A percentile compares a stretch with the other conserved stretches of the same genome.
Conservation (phyloP, 2,113 vertebrate species). For the Zosterops hypoxanthus region DNA sequence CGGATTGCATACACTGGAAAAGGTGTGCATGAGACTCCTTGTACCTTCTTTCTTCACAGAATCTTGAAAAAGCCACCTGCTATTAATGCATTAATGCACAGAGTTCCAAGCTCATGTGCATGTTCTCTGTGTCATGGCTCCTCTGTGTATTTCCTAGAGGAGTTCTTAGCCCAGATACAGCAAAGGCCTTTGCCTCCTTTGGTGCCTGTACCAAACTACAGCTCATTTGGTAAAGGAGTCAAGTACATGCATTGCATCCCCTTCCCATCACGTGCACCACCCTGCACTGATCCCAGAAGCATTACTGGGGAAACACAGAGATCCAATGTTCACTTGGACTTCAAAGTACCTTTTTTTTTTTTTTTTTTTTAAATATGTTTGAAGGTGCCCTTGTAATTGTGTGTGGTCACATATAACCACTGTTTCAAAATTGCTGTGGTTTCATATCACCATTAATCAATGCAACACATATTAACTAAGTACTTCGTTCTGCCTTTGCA, state of each 20-base stretch:
- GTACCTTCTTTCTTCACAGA: not conserved
- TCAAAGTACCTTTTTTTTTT: not conserved
- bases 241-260: not conserved
- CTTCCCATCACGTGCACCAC: not conserved
- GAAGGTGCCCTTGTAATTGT: slow-evolving; percentile 65
- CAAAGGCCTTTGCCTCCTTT: not conserved
- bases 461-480: slow-evolving; percentile 74
- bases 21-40: not conserved
- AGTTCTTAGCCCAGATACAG: not conserved
- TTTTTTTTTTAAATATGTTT: not conserved
- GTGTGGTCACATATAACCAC: not conserved
- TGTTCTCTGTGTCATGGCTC: not conserved
- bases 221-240: not conserved
- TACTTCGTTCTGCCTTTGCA: slow-evolving; percentile 52
- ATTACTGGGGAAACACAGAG: not conserved
- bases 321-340: not conserved
- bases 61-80: not conserved
- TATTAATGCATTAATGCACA: not conserved
- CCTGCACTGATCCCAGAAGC: not conserved
- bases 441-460: slow-evolving; percentile 70
- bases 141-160: not conserved
- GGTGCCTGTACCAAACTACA: not conserved
- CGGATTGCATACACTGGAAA: not conserved
- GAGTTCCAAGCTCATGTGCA: not conserved
- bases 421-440: slow-evolving; percentile 8